Base-by-base conservation (phyloP, 1,140 invertebrate genomes). In the Prorops nasuta region DNA sequence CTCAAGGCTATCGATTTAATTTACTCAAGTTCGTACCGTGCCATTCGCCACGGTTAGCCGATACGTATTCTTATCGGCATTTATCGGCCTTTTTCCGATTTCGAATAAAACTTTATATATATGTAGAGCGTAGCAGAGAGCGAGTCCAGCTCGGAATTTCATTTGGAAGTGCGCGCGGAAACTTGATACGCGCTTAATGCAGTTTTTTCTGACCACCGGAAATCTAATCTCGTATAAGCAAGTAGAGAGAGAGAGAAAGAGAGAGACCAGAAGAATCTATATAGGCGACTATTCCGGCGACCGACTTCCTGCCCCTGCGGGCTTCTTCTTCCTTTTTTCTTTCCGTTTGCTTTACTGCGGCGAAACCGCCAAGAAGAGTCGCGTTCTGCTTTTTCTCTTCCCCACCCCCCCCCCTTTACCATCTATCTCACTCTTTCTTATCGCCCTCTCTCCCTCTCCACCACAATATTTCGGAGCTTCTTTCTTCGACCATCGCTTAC, bases 361-460 rank as follows among this genome's bases (percentile, higher is more conserved):
- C 4, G 37, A n/a, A 36, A n/a, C n/a, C n/a, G n/a, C n/a, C n/a
- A n/a, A n/a, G n/a, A n/a, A n/a, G n/a, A n/a, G n/a, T n/a, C n/a
- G 36, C 31, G 50, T 49, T 19, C 47, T 40, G 24, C 42, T 54
- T 40, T n/a, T n/a, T 54, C 38, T 8, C 6, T 32, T 40, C 49
- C 42, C 41, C 32, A 44, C 19, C 18, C 28, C 49, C 45, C 10
- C 19, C 9, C n/a, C 19, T 28, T 47, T 39, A 18, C 15, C 16
- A 18, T 12, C 8, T 28, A 20, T 32, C 37, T 28, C 42, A n/a
- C 14, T 21, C 32, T 10, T 48, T 2, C 21, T n/a, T 41, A 7
- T 24, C 38, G 22, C 35, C n/a, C 9, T 38, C 10, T 48, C 17
- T 42, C 22, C 16, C n/a, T n/a, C n/a, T n/a, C n/a, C n/a, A n/a